phyloP scores from a whole-genome alignment of 92 coral and sea anemone species.

The Scolanthus callimorphus region DNA sequence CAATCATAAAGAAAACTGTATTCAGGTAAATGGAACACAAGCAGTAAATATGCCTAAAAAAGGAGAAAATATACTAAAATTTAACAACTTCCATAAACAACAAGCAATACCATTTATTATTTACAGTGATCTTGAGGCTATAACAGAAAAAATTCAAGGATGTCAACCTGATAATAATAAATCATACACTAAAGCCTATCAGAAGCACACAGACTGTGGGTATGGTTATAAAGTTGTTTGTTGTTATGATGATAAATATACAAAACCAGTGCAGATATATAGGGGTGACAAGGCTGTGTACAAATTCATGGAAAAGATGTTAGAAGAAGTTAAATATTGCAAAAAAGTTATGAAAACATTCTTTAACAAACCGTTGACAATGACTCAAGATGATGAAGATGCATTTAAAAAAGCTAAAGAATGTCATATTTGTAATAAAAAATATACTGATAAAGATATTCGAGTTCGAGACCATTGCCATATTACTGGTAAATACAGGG shows the following conservation, averaged over 20 bases:
- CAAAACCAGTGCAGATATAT: not conserved
- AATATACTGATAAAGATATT: not conserved
- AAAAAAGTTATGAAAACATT: not conserved
- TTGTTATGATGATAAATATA: not conserved
- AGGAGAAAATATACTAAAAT: constrained; percentile 5
- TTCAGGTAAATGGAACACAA: constrained; percentile 21
- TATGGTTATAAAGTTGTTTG: constrained; percentile 4
- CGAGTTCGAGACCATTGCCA: constrained; percentile 26
- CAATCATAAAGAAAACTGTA: constrained; percentile 22
- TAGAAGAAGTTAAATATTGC: not conserved
- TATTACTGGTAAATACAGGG: constrained; percentile 17
- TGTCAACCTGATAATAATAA: not conserved
- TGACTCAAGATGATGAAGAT: not conserved
- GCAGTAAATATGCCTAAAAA: constrained; percentile 31
- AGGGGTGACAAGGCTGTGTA: constrained; percentile 6
- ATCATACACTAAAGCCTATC: constrained; percentile 3
- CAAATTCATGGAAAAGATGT: not conserved
- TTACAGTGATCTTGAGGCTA: constrained; percentile 20
- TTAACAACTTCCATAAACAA: constrained; percentile 23
- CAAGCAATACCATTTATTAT: constrained; percentile 16
- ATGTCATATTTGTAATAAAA: constrained; percentile 2
- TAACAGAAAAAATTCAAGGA: constrained; percentile 1
- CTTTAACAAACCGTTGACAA: not conserved
- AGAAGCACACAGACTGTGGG: constrained; percentile 9
- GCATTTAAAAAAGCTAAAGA: not conserved